A percentile compares a stretch with the other conserved stretches of the same genome.
These are phyloP conservation scores for Cochlearius cochlearius DNA, from an alignment of 2,113 vertebrate species.

Conservation along the genomic window DNA sequence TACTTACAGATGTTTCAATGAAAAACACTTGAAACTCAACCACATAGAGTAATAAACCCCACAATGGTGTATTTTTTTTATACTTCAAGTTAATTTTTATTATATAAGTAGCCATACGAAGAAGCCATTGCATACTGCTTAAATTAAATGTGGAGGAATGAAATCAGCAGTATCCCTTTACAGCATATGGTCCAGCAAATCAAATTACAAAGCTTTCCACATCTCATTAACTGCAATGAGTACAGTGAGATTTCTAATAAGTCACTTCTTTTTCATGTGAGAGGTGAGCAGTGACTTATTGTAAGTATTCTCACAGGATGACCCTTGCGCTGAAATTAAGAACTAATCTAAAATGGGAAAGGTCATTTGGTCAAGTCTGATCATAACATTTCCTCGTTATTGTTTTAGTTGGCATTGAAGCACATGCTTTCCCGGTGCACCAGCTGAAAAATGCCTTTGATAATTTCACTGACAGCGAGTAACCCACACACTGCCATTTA, in stretches of 20 bases:
- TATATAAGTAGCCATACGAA: conserved; percentile 87
- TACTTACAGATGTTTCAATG: conserved; percentile 94
- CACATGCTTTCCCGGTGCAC: conserved; percentile 75
- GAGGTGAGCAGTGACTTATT: conserved; percentile 79
- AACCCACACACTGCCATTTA: conserved; percentile 79
- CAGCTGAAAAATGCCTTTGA: conserved; percentile 79
- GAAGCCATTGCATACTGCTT: conserved; percentile 86
- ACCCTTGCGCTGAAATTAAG: conserved; percentile 79
- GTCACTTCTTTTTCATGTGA: conserved; percentile 81
- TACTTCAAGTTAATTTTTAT: conserved; percentile 89
- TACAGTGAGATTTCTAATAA: conserved; percentile 84
- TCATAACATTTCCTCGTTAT: conserved; percentile 80
- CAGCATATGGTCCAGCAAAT: conserved; percentile 84
- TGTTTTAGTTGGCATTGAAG: conserved; percentile 79
- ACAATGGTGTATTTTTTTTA: conserved; percentile 85
- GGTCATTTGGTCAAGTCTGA: conserved; percentile 81
- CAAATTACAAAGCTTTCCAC: conserved; percentile 88
- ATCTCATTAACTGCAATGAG: conserved; percentile 87
- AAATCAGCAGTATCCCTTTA: conserved; percentile 84
- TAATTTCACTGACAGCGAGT: conserved; percentile 80
- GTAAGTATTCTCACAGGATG: conserved; percentile 78
- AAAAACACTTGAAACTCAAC: conserved; percentile 84
- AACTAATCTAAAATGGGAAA: conserved; percentile 80
- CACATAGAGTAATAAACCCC: conserved; percentile 89
- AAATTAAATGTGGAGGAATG: conserved; percentile 87